Evolutionary conservation across 2,797 vertebrate genomes (phyloP).

Genomic region (Oceanodroma leucorhoa): DNA sequence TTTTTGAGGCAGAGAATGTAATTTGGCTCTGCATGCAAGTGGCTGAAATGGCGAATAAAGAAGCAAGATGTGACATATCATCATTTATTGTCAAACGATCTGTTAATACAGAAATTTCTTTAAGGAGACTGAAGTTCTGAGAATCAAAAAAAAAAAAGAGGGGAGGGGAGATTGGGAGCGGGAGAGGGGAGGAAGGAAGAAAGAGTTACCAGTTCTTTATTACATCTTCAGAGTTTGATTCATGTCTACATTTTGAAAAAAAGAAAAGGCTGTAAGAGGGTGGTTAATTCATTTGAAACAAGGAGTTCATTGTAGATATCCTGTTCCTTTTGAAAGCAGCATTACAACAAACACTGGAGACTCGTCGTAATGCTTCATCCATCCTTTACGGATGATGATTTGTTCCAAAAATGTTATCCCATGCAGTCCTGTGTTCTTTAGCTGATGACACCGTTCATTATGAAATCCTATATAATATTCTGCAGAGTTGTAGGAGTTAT

Average conservation of each 20-base stretch:
- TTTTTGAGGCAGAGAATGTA: neutral
- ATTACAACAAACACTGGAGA: neutral
- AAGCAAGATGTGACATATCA: neutral
- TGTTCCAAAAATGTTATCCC: neutral
- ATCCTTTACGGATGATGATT: neutral
- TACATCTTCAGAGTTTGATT: neutral
- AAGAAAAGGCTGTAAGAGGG: neutral
- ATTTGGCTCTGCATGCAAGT: neutral
- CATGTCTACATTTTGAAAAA: neutral
- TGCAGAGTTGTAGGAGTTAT: neutral
- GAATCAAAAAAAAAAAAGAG: neutral
- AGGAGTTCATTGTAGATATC: neutral
- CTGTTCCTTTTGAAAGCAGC: neutral
- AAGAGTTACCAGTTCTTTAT: neutral
- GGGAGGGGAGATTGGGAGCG: rapidly evolving
- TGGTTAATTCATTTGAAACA: neutral
- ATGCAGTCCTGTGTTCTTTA: neutral
- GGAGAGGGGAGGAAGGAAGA: neutral
- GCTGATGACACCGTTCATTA: neutral
- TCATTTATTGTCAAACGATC: neutral
- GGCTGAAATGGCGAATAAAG: neutral
- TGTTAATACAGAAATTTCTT: neutral
- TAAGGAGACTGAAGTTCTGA: neutral
- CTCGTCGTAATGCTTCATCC: neutral
- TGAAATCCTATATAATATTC: neutral